Conservation (phyloP, 2,888 invertebrate genomes). For the Protophormia terraenovae region DNA sequence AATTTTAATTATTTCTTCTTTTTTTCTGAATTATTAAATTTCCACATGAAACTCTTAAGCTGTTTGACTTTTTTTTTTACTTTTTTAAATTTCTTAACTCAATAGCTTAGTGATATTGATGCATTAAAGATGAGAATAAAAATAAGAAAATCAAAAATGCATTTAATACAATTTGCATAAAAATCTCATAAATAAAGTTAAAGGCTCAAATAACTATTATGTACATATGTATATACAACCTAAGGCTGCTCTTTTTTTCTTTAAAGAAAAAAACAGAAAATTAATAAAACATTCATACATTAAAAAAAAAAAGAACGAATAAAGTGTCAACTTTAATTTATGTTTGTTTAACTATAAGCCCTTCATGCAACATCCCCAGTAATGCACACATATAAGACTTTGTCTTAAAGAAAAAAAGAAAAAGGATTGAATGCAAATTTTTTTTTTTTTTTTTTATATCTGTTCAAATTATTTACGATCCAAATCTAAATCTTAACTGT, state of each 20-base stretch:
- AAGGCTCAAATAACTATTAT: slow-evolving; percentile 66
- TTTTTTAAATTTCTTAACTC: not conserved
- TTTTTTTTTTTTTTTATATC: too few relatives aligned
- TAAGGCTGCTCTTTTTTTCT: slow-evolving; percentile 75
- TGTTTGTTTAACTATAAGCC: slow-evolving; percentile 81
- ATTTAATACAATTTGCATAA: slow-evolving; percentile 72
- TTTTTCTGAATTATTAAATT: slow-evolving; percentile 48
- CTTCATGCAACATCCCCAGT: slow-evolving; percentile 69
- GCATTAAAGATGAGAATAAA: slow-evolving; percentile 12
- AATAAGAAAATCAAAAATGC: slow-evolving; percentile 52
- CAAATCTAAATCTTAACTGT: slow-evolving; percentile 47
- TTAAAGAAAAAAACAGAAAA: slow-evolving; percentile 24
- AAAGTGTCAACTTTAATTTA: slow-evolving; percentile 82
- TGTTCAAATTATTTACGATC: slow-evolving; percentile 63
- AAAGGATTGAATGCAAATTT: slow-evolving; percentile 69
- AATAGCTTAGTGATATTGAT: slow-evolving; percentile 26
- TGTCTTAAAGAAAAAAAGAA: slow-evolving; percentile 11
- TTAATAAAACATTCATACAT: slow-evolving; percentile 26
- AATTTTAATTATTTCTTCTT: slow-evolving; percentile 39
- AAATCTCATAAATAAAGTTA: slow-evolving; percentile 73
- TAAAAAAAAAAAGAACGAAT: slow-evolving; percentile 61
- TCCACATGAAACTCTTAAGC: slow-evolving; percentile 41
- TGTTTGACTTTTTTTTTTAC: slow-evolving; percentile 4
- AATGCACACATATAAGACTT: not conserved
- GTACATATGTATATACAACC: slow-evolving; percentile 68